Evolutionary conservation across 2,113 vertebrate species (phyloP), one percentile per base, ranked within the genome.

Genomic region (Tachysurus fulvidraco): DNA sequence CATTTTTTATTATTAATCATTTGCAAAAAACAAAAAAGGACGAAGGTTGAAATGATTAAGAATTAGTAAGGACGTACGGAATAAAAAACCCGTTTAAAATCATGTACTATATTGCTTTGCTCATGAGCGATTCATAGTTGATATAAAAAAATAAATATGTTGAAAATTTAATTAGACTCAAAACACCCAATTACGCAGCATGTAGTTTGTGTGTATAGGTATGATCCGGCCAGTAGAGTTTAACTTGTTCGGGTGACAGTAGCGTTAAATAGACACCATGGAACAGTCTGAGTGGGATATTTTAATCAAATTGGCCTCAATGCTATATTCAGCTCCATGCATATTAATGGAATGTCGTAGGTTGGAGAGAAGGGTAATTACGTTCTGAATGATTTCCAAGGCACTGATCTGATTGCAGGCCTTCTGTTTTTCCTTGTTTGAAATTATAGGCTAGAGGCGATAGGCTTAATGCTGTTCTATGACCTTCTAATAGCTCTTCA

Each of bases 1-100:
- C 96, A 95, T 96, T 96, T 94, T 96, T 97, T 91, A 93, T 97
- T 97, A 98, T 98, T 96, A 97, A 98, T 98, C 97, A 95, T 96
- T 97, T 97, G 95, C 96, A 10, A 1, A 50, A 46, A 74, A 23
- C 50, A 57, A 79, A 19, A 25, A 3, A 97, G 95, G 95, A 95
- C 96, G 94, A 95, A 95, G 95, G 78, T 94, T 86, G 95, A 96
- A 96, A 95, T 97, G 97, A 97, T 96, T 97, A 95, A 95, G 95
- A 93, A 94, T 95, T 95, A 83, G 36, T 50, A 50, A n/a, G 46
- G 17, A 69, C 28, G 17, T 55, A 5, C 5, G 1, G 46, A 50
- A 50, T 57, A 11, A 28, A 57, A 14, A 76, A 21, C 57, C 21
- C 0, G 0, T 23, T 81, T 41, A 12, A 60, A 60, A 81, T 23